Percentiles rank a stretch among this genome's conserved stretches.
Conservation (phyloP, 2,797 vertebrate genomes). For the Hypotaenidia okinawae region DNA sequence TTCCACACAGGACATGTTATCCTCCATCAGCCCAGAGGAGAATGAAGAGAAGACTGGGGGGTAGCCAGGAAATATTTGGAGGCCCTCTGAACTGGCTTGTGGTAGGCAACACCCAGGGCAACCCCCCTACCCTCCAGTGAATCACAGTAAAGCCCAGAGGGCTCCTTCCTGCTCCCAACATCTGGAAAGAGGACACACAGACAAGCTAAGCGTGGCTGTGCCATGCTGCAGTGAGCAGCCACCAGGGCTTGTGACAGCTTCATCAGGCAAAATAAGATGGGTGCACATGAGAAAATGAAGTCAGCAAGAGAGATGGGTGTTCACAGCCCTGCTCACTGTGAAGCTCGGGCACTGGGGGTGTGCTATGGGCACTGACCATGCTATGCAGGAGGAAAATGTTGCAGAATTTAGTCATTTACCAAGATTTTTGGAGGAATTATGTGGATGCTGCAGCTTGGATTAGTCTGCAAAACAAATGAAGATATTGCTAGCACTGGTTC, state of each 20-base stretch:
- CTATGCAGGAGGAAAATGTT: slow-evolving; percentile 31
- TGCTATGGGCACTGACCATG: background rate
- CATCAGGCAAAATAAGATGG: slow-evolving; percentile 47
- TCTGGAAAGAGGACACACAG: slow-evolving; percentile 14
- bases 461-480: slow-evolving; percentile 78
- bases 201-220: slow-evolving; percentile 45
- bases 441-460: slow-evolving; percentile 70
- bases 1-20: background rate
- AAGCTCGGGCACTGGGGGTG: background rate
- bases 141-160: background rate
- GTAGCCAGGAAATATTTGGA: background rate
- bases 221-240: slow-evolving; percentile 65
- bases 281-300: slow-evolving; percentile 34
- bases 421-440: slow-evolving; percentile 59
- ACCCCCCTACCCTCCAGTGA: background rate
- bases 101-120: background rate
- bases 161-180: background rate
- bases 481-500: background rate
- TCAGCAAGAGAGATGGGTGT: slow-evolving; percentile 3
- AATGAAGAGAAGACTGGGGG: background rate
- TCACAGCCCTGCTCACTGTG: slow-evolving; percentile 39
- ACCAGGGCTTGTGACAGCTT: slow-evolving; percentile 39
- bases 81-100: background rate
- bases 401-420: slow-evolving; percentile 70
- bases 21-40: background rate